A percentile compares a stretch with the other conserved stretches of the same genome.
phyloP scores from a whole-genome alignment of 2,888 invertebrate species.

The Urechis unicinctus region DNA sequence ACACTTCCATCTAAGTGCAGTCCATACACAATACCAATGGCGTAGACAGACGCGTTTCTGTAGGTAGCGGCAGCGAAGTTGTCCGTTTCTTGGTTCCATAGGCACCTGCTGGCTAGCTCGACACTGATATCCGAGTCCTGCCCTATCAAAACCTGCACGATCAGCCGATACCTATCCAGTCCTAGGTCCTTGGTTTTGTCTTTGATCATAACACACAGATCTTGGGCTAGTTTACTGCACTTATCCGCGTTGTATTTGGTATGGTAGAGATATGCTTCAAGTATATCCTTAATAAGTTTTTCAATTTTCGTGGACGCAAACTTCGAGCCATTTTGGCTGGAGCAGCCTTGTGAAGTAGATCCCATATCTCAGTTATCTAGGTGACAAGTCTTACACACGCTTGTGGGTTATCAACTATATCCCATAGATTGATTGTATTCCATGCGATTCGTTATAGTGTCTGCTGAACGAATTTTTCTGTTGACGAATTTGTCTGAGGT shows the following conservation, averaged over 20 bases:
- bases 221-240: slow-evolving; percentile 18
- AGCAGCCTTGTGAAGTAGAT: too few species aligned
- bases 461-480: too few species aligned
- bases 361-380: too few species aligned
- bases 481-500: too few species aligned
- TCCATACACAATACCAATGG: slow-evolving; percentile 21
- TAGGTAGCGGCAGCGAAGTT: slow-evolving; percentile 22
- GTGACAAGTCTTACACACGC: too few species aligned
- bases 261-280: slow-evolving; percentile 15
- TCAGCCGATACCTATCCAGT: slow-evolving; percentile 21
- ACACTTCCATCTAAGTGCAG: slow-evolving; percentile 20
- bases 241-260: slow-evolving; percentile 16
- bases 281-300: slow-evolving; percentile 14
- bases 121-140: slow-evolving; percentile 21
- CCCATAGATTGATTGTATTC: too few species aligned
- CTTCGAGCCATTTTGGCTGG: too few species aligned
- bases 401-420: too few species aligned
- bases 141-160: slow-evolving; percentile 22
- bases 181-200: slow-evolving; percentile 19
- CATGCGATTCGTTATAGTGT: too few species aligned
- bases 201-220: slow-evolving; percentile 19
- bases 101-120: slow-evolving; percentile 20
- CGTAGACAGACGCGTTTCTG: slow-evolving; percentile 19
- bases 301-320: slow-evolving; percentile 11
- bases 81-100: slow-evolving; percentile 23